phyloP scores from a whole-genome alignment of 2,113 vertebrate genomes.

The Psettodes erumei region DNA sequence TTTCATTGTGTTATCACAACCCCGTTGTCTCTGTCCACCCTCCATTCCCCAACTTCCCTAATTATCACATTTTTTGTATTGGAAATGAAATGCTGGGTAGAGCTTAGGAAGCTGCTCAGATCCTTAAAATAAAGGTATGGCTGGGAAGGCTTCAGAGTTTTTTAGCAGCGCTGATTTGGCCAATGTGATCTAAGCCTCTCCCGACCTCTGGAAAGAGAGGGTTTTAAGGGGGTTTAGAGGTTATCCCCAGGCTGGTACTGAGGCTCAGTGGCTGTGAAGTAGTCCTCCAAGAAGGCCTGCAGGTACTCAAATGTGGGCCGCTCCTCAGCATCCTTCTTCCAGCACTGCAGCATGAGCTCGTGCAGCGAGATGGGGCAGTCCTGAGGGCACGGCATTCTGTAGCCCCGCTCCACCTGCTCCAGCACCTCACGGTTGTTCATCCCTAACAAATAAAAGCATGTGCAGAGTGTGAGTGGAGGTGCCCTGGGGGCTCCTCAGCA shows the following conservation, averaged over 20 bases:
- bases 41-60: slow-evolving; percentile 70
- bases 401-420: slow-evolving; percentile 98
- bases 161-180: slow-evolving; percentile 24
- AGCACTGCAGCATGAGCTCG: slow-evolving; percentile 99
- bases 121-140: slow-evolving; percentile 77
- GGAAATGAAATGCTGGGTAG: slow-evolving; percentile 81
- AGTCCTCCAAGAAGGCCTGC: slow-evolving; percentile 98
- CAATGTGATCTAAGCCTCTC: slow-evolving; percentile 25
- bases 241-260: slow-evolving; percentile 99
- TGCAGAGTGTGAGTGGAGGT: not conserved
- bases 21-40: slow-evolving; percentile 16
- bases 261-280: slow-evolving; percentile 98
- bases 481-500: too few relatives aligned
- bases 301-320: slow-evolving; percentile 98
- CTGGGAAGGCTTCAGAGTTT: slow-evolving; percentile 42
- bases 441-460: slow-evolving; percentile 80
- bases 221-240: slow-evolving; percentile 82
- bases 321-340: slow-evolving; percentile 98
- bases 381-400: slow-evolving; percentile 95
- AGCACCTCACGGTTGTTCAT: slow-evolving; percentile 99
- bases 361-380: slow-evolving; percentile 97
- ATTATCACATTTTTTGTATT: slow-evolving; percentile 34
- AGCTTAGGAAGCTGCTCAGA: slow-evolving; percentile 81
- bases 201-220: not conserved
- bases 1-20: slow-evolving; percentile 81